Evolutionary conservation across 2,888 invertebrate species (phyloP), one percentile per base, ranked within the genome.

Genomic region (Omphaloscelis lunosa): DNA sequence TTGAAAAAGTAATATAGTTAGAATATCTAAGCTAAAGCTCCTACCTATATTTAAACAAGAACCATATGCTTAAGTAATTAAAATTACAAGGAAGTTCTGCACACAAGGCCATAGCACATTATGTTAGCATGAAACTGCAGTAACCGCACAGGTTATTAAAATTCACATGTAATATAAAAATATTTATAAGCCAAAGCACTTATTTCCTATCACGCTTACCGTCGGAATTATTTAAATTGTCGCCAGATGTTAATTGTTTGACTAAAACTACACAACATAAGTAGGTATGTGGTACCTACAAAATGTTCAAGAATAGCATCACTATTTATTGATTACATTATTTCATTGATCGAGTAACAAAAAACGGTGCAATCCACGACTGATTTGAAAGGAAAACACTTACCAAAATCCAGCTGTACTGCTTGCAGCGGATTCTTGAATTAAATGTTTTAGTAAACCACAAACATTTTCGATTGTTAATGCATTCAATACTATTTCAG

Each of bases 341-440:
- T 56, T 85, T 72, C 41, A 71, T 71, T 63, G 66, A 73, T 68
- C 51, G 66, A 66, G n/a, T 51, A 58, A 20, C 48, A 53, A 51
- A 72, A 72, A 72, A 81, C 62, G 56, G 7, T 59, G 45, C 61
- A 77, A 69, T 69, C 27, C 51, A 45, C 1, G 48, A 15, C 59
- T 58, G 29, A 56, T 53, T 61, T 9, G 12, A 11, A 29, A 79
- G 2, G 34, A 82, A 81, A 68, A 72, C 66, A 85, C 83, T 82
- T 58, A 84, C 83, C 62, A 20, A 5, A 67, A 58, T 41, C 12
- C 71, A 63, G 65, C 41, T 59, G 45, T 65, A 9, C 45, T 20
- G 27, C 15, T 3, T 48, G 27, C 29, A 59, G 29, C 6, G 41
- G 34, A 61, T 9, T 73, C 59, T 70, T 85, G 65, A 75, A 72